phyloP scores from a whole-genome alignment of 2,113 vertebrate genomes.

The Pterophyllum scalare region DNA sequence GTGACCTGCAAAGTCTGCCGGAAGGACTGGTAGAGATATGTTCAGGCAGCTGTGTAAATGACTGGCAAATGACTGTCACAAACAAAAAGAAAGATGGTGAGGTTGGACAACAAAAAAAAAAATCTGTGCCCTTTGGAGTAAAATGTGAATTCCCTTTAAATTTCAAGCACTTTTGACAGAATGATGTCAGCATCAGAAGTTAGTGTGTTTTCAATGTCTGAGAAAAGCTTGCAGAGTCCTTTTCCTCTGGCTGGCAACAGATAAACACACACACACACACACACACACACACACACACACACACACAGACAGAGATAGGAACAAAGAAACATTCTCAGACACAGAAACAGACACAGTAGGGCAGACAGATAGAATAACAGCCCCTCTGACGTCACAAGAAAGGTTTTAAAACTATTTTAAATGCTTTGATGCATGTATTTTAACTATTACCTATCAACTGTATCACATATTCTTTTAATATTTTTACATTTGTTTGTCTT shows the following conservation, averaged over 20 bases:
- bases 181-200: conserved; percentile 4
- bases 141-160: conserved; percentile 13
- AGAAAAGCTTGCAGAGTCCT: conserved; percentile 7
- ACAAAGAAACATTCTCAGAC: background rate
- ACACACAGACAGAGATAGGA: background rate
- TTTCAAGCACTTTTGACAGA: conserved; percentile 15
- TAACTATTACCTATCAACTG: background rate
- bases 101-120: background rate
- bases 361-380: background rate
- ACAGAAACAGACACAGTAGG: background rate
- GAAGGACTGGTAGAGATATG: conserved; percentile 67
- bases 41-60: conserved; percentile 68
- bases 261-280: background rate
- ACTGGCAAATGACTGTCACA: conserved; percentile 38
- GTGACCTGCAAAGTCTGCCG: conserved; percentile 72
- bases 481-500: background rate
- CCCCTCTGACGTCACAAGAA: background rate
- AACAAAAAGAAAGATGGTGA: conserved; percentile 13
- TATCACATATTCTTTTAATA: background rate
- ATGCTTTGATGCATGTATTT: background rate
- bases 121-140: conserved; percentile 15
- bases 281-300: too few relatives aligned
- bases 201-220: conserved; percentile 10
- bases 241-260: background rate
- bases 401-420: background rate